Evolutionary conservation across 2,888 invertebrate genomes (phyloP).

Genomic region (Lasius platythorax): DNA sequence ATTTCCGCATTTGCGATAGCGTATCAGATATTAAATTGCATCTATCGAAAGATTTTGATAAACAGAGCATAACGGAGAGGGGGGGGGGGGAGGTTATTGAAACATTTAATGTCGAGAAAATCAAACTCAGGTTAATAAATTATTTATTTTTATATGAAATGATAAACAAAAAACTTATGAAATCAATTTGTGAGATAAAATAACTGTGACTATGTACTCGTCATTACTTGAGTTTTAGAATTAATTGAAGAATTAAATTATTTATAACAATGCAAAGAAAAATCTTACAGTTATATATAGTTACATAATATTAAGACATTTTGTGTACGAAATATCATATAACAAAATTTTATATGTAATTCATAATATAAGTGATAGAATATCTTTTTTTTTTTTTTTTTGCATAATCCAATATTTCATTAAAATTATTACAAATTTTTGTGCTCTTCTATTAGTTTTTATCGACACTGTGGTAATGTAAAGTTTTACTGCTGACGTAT

Average conservation of each 20-base stretch:
- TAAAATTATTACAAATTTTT: neutral
- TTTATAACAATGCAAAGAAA: neutral
- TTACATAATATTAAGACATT: too few species aligned
- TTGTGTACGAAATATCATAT: neutral
- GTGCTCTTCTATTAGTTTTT: neutral
- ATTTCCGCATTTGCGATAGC: neutral
- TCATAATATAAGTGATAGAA: neutral
- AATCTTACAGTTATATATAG: neutral
- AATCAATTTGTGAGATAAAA: neutral
- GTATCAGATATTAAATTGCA: neutral
- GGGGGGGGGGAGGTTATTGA: neutral
- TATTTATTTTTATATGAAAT: slow-evolving; percentile 2
- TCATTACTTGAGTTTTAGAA: neutral
- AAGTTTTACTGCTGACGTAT: neutral
- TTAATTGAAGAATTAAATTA: slow-evolving; percentile 8
- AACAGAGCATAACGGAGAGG: neutral
- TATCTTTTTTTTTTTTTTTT: neutral
- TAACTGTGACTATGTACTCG: neutral
- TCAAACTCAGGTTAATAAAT: neutral
- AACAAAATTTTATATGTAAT: neutral
- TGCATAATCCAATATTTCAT: neutral
- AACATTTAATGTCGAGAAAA: neutral
- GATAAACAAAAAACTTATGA: neutral
- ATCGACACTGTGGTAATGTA: neutral
- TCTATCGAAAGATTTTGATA: neutral